These are phyloP conservation scores for Apodemia zela DNA, from an alignment of 2,888 invertebrate genomes.

Conservation along the genomic window DNA sequence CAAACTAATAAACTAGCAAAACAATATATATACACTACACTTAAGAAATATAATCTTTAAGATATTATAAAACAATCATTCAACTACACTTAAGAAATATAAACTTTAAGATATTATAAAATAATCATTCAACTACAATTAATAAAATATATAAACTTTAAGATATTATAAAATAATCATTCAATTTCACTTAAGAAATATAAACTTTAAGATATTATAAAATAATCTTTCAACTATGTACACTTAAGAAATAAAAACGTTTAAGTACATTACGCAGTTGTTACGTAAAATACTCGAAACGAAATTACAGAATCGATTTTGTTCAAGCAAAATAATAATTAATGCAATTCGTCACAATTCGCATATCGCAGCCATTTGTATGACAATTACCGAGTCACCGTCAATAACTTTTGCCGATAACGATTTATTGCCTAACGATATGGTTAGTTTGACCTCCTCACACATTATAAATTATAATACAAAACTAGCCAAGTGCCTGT, in stretches of 20 bases:
- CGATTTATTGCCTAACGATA: constrained; percentile 65
- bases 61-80: no score
- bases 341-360: constrained; percentile 64
- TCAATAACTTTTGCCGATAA: constrained; percentile 49
- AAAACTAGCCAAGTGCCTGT: constrained; percentile 41
- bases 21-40: no score
- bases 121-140: no score
- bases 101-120: no score
- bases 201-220: not conserved
- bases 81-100: no score
- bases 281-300: not conserved
- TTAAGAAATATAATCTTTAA: no score
- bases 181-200: not conserved
- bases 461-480: constrained; percentile 70
- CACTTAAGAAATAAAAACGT: not conserved
- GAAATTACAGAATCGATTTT: constrained; percentile 4
- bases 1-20: no score
- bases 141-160: no score
- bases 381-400: constrained; percentile 37
- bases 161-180: no score
- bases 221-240: not conserved
- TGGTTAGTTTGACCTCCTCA: constrained; percentile 74
- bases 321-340: constrained; percentile 55
- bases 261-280: not conserved
- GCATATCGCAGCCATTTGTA: constrained; percentile 61